Base-by-base conservation (phyloP, 2,797 vertebrate species). In the Tokudaia tokunoshimensis region DNA sequence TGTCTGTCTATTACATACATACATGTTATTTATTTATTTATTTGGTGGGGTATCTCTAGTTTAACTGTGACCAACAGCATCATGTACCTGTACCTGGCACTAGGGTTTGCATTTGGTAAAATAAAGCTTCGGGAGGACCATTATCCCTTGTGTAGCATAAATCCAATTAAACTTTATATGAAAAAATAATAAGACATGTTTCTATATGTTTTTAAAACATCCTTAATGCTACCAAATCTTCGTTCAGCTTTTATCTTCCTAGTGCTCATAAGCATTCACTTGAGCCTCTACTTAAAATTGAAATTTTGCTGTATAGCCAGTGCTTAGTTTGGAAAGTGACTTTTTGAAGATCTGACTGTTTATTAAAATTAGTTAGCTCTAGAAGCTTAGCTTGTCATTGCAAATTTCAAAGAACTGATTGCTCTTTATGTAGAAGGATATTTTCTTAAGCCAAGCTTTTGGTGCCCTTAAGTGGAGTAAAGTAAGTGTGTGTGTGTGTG, bases 311-410 rank as follows among this genome's bases (percentile, higher is more conserved):
- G 52, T 41, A 78, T 89, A 52, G 59, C 65, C 31, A 89, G 50
- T 41, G 55, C 55, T 90, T 67, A 57, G 31, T 92, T 94, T 55
- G 96, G 76, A 92, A 92, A 83, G 15, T 92, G 59, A 93, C 31
- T 50, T 79, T 96, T 93, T 86, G 74, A 88, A 95, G 67, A 92
- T 6, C 65, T 94, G 59, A 85, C 44, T 75, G 80, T 19, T 79
- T 89, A 31, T 89, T 92, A 80, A 91, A 92, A 74, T 93, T 94
- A 92, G 55, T 90, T 97, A 92, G 12, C 41, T 92, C 37, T 94
- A 87, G 55, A 95, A 72, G 50, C 79, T 92, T 82, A 94, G 63
- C 44, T 76, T n/a, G 47, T 72, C 34, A 22, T 75, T 85, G 74
- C 4, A 80, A 65, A 92, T 96, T 89, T 95, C 37, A 70, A 78